Percentiles rank a stretch among this genome's conserved stretches.
phyloP scores from a whole-genome alignment of 2,888 invertebrate genomes.

The Harpagoxenus sublaevis region DNA sequence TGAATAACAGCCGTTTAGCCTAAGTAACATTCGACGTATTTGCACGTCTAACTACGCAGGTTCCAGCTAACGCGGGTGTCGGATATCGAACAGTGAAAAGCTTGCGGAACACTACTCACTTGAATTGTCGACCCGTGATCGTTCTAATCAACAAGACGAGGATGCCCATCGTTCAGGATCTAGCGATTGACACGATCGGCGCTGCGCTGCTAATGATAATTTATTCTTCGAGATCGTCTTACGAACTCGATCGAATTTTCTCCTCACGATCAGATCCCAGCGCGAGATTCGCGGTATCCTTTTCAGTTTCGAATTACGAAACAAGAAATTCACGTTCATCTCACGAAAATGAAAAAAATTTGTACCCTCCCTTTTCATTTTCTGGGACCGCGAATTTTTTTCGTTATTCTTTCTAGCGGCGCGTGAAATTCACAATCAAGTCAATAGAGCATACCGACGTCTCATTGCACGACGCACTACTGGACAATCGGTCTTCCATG shows the following conservation, averaged over 20 bases:
- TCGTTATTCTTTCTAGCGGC: neutral
- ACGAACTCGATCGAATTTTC: conserved; percentile 13
- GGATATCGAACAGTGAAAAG: neutral
- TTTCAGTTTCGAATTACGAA: neutral
- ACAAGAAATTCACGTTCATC: neutral
- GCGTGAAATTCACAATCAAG: neutral
- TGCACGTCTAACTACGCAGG: conserved; percentile 9
- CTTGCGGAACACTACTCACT: conserved; percentile 29
- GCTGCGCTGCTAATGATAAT: neutral
- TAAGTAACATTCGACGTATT: neutral
- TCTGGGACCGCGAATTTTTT: neutral
- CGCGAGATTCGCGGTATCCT: neutral
- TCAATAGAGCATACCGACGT: conserved; percentile 16
- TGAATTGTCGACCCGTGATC: conserved; percentile 1
- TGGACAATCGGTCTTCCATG: neutral
- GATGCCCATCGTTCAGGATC: conserved; percentile 23
- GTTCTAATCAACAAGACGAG: neutral
- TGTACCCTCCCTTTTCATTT: neutral
- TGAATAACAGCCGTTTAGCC: conserved; percentile 18
- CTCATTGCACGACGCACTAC: conserved; percentile 1
- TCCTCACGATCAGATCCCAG: neutral
- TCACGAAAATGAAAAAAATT: conserved; percentile 22
- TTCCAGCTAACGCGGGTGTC: neutral
- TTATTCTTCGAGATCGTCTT: conserved; percentile 3
- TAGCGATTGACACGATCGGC: conserved; percentile 5